A percentile compares a stretch with the other conserved stretches of the same genome.
phyloP scores from a whole-genome alignment of 2,113 vertebrate species.

The Mormyrus lacerda region DNA sequence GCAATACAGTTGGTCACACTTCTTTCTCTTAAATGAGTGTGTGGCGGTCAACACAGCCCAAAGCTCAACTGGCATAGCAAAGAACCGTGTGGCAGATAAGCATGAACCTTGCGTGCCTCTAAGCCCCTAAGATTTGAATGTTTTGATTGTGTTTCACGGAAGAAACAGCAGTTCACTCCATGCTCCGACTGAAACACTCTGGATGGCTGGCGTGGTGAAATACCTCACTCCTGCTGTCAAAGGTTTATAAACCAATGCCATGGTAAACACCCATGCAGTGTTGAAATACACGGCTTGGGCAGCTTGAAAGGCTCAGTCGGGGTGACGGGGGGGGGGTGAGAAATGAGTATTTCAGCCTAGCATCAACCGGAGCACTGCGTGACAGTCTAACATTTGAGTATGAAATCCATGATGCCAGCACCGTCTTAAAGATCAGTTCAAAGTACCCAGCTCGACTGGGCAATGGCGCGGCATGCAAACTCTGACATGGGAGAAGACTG shows the following conservation, averaged over 20 bases:
- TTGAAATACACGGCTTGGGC: constrained; percentile 22
- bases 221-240: background rate
- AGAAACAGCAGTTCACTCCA: background rate
- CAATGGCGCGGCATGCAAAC: background rate
- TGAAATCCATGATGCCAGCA: background rate
- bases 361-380: constrained; percentile 8
- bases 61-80: background rate
- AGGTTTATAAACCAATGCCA: background rate
- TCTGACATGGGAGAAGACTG: background rate
- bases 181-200: background rate
- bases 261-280: constrained; percentile 13
- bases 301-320: background rate
- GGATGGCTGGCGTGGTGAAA: background rate
- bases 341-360: constrained; percentile 7
- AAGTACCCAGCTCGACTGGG: background rate
- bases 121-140: background rate
- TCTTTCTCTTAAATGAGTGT: background rate
- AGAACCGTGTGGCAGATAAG: background rate
- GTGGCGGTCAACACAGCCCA: background rate
- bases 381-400: background rate
- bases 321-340: background rate
- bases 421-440: background rate
- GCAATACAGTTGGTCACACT: background rate
- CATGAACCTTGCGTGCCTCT: background rate
- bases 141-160: background rate